Evolutionary conservation across 2,888 invertebrate genomes (phyloP).

Genomic region (Rhogogaster chlorosoma): DNA sequence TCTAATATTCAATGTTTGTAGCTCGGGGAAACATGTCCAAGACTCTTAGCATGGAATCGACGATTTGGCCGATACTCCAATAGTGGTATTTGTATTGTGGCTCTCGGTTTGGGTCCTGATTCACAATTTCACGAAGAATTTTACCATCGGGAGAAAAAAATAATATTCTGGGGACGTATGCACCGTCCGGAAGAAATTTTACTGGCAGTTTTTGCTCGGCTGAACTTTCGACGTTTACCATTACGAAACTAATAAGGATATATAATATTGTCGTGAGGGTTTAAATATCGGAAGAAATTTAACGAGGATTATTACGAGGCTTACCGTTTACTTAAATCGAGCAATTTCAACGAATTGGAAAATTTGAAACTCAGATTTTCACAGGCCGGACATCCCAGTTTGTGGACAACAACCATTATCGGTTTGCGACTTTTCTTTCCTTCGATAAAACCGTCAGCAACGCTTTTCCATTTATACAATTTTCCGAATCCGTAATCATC

Average conservation of each 20-base stretch:
- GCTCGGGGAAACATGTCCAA: slow-evolving; percentile 53
- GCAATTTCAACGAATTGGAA: slow-evolving; percentile 80
- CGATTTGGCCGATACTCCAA: slow-evolving; percentile 79
- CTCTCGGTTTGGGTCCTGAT: slow-evolving; percentile 81
- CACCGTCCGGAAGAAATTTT: slow-evolving; percentile 83
- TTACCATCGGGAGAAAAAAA: slow-evolving; percentile 82
- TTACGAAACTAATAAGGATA: slow-evolving; percentile 79
- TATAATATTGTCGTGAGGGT: neutral
- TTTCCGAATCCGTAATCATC: slow-evolving; percentile 61
- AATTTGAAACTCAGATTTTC: slow-evolving; percentile 83
- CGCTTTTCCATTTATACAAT: slow-evolving; percentile 65
- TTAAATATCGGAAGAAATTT: slow-evolving; percentile 1
- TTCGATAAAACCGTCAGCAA: slow-evolving; percentile 64
- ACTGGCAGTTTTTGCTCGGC: slow-evolving; percentile 78
- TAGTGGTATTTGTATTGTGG: slow-evolving; percentile 82
- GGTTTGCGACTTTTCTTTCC: slow-evolving; percentile 77
- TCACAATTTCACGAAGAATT: slow-evolving; percentile 80
- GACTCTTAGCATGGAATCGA: slow-evolving; percentile 79
- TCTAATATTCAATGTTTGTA: neutral
- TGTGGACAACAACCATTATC: slow-evolving; percentile 84
- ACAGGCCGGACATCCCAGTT: slow-evolving; percentile 84
- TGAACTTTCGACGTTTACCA: slow-evolving; percentile 83
- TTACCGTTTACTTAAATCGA: slow-evolving; percentile 79
- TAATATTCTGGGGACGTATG: slow-evolving; percentile 84
- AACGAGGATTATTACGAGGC: slow-evolving; percentile 34